Conservation (phyloP, 2,113 vertebrate genomes). For the Vicugna pacos region DNA sequence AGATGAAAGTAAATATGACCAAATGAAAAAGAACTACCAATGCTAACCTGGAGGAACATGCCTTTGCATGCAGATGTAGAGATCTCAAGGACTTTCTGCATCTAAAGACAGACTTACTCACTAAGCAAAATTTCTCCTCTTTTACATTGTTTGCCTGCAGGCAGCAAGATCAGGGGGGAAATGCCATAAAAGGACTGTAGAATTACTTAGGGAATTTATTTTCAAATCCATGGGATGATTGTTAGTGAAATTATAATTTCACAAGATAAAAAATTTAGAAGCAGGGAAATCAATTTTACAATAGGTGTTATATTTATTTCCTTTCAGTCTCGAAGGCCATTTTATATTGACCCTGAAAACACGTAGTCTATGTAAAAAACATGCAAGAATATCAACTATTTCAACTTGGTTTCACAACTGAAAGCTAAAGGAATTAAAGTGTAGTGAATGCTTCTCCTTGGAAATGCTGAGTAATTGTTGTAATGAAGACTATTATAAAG, state of each 20-base stretch:
- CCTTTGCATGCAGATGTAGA: not conserved
- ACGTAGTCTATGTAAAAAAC: not conserved
- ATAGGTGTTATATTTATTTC: not conserved
- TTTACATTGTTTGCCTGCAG: not conserved
- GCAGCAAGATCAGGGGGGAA: not conserved
- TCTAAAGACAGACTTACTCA: not conserved
- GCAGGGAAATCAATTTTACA: not conserved
- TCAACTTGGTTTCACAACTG: not conserved
- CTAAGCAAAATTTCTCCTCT: not conserved
- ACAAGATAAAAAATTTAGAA: conserved; percentile 18
- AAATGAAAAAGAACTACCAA: not conserved
- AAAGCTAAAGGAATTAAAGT: not conserved
- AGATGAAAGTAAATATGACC: not conserved
- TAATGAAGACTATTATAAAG: not conserved
- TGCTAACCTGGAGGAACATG: not conserved
- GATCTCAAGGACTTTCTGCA: not conserved
- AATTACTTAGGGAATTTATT: not conserved
- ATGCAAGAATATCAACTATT: not conserved
- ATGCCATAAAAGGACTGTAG: not conserved
- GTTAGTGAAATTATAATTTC: not conserved
- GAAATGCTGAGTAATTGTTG: not conserved
- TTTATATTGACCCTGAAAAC: not conserved
- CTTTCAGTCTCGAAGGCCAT: not conserved
- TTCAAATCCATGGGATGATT: not conserved
- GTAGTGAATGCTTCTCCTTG: not conserved